These are phyloP conservation scores for Varecia variegata DNA, from an alignment of 2,797 vertebrate genomes.

Conservation along the genomic window DNA sequence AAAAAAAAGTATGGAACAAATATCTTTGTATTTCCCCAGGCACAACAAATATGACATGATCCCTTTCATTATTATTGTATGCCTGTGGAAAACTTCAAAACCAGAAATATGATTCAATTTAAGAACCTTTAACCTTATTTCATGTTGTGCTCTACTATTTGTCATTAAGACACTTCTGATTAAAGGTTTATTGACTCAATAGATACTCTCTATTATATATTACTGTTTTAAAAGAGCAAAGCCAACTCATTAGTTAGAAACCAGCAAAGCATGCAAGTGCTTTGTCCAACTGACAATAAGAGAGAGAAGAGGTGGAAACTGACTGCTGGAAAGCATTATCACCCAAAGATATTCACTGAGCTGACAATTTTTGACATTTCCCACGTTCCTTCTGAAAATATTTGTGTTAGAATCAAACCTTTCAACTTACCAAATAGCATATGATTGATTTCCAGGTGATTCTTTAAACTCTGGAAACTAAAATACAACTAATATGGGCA, in stretches of 20 bases:
- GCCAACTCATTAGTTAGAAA: conserved; percentile 70
- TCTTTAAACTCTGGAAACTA: conserved; percentile 23
- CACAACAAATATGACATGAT: conserved; percentile 23
- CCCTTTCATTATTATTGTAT: conserved; percentile 23
- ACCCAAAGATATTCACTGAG: conserved; percentile 34
- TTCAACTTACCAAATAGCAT: conserved; percentile 40
- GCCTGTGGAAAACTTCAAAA: conserved; percentile 45
- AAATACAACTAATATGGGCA: not conserved
- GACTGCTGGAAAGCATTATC: conserved; percentile 55
- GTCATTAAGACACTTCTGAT: conserved; percentile 63
- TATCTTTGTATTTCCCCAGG: not conserved
- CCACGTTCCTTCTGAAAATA: conserved; percentile 68
- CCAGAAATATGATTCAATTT: conserved; percentile 53
- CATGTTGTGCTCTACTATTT: conserved; percentile 30
- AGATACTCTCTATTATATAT: conserved; percentile 61
- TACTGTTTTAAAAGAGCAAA: conserved; percentile 63
- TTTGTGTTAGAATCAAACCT: conserved; percentile 60
- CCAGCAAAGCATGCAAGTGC: conserved; percentile 64
- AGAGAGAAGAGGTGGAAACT: conserved; percentile 29
- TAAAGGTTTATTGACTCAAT: conserved; percentile 69
- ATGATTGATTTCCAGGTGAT: conserved; percentile 38
- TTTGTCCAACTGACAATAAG: conserved; percentile 57
- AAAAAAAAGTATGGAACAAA: not conserved
- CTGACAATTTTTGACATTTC: conserved; percentile 65
- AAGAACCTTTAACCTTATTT: conserved; percentile 63